Percentiles rank a stretch among this genome's conserved stretches.
phyloP scores from a whole-genome alignment of 2,797 vertebrate species.

The Oreortyx pictus region DNA sequence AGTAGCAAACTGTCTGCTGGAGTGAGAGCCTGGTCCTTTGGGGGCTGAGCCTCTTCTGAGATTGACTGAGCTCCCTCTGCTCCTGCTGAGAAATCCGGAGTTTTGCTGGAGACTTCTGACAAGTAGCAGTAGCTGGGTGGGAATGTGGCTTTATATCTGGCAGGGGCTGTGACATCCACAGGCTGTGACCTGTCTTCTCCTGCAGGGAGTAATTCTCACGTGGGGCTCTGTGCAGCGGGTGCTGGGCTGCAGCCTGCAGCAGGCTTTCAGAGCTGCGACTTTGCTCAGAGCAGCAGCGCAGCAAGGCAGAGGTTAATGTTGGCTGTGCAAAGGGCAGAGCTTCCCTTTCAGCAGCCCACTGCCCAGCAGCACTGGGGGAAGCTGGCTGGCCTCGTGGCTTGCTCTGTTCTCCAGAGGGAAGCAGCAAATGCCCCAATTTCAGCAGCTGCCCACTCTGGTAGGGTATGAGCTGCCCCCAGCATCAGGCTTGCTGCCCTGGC shows the following conservation, averaged over 20 bases:
- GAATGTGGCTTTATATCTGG: not conserved
- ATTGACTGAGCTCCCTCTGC: conserved; percentile 35
- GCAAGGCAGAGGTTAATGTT: not conserved
- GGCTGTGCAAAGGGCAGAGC: not conserved
- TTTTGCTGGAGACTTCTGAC: conserved; percentile 51
- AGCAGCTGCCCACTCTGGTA: not conserved
- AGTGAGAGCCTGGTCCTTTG: not conserved
- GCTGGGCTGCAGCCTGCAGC: conserved; percentile 5
- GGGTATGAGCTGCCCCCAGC: not conserved
- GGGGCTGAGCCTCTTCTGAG: conserved; percentile 1
- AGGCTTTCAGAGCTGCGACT: not conserved
- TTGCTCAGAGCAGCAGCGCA: not conserved
- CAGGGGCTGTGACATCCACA: conserved; percentile 7
- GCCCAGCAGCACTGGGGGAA: not conserved
- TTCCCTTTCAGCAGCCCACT: not conserved
- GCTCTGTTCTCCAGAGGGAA: not conserved
- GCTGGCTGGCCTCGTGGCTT: not conserved
- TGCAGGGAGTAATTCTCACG: not conserved
- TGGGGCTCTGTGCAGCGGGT: not conserved
- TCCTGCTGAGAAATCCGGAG: not conserved
- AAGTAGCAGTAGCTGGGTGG: conserved; percentile 14
- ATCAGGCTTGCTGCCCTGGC: not conserved
- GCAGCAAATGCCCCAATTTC: not conserved
- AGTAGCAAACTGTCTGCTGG: not conserved
- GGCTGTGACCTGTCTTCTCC: conserved; percentile 50